These are phyloP conservation scores for Megalurothrips usitatus DNA, from an alignment of 2,888 invertebrate species.

Conservation along the genomic window DNA sequence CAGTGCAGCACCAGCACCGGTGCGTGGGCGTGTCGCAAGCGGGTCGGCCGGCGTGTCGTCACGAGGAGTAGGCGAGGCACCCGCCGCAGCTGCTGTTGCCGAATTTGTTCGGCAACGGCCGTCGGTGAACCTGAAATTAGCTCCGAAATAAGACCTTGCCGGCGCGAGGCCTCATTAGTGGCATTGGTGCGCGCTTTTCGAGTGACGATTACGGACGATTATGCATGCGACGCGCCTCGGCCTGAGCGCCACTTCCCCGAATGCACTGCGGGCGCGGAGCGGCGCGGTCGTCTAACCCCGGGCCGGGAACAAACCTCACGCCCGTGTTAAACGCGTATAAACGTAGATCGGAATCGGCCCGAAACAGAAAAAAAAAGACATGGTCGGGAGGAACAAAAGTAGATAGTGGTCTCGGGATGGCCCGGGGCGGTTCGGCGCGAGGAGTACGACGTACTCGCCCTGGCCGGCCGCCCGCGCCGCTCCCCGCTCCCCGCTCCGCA, in stretches of 20 bases:
- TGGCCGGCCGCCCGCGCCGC: neutral
- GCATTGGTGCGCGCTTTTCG: too few relatives aligned
- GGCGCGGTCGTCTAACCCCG: neutral
- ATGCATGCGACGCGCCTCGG: too few relatives aligned
- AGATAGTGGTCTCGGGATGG: conserved; percentile 2
- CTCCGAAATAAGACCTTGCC: too few relatives aligned
- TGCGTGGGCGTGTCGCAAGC: neutral
- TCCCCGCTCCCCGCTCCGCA: neutral
- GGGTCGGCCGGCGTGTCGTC: neutral
- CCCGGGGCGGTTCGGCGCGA: neutral
- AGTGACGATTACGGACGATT: too few relatives aligned
- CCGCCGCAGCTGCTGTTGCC: too few relatives aligned
- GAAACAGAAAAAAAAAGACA: neutral
- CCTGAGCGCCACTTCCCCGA: too few relatives aligned
- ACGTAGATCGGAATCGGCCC: conserved; percentile 2
- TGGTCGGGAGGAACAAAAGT: neutral
- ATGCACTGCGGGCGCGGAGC: neutral
- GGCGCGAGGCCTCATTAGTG: too few relatives aligned
- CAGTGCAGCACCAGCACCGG: neutral
- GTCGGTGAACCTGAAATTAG: too few relatives aligned
- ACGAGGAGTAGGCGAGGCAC: neutral
- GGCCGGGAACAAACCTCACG: neutral
- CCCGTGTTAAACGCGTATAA: conserved; percentile 2
- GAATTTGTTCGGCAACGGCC: too few relatives aligned
- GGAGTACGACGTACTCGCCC: neutral